Evolutionary conservation across 2,888 invertebrate genomes (phyloP).

Genomic region (Endomychus coccineus): DNA sequence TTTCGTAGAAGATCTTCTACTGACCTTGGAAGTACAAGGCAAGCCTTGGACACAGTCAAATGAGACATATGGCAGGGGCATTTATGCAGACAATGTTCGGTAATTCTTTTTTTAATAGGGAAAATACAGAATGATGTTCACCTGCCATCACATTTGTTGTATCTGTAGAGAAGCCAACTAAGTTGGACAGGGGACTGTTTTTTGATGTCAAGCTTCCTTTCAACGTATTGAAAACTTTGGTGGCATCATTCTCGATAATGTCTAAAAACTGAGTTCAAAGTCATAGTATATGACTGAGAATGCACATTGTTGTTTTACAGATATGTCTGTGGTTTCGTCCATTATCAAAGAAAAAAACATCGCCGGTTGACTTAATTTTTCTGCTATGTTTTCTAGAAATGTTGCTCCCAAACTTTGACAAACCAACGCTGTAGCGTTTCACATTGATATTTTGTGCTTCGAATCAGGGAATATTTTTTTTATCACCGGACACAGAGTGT

Average conservation of each 20-base stretch:
- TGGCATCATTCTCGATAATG: slow-evolving; percentile 22
- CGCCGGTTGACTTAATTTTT: not conserved
- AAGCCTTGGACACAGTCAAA: slow-evolving; percentile 32
- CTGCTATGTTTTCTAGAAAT: slow-evolving; percentile 1
- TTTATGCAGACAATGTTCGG: slow-evolving; percentile 31
- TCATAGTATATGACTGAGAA: slow-evolving; percentile 16
- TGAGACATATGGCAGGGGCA: slow-evolving; percentile 35
- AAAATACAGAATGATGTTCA: slow-evolving; percentile 17
- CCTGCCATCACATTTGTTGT: slow-evolving; percentile 32
- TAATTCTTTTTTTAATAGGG: slow-evolving; percentile 17
- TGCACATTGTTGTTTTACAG: slow-evolving; percentile 17
- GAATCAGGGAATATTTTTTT: slow-evolving; percentile 14
- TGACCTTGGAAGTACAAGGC: slow-evolving; percentile 30
- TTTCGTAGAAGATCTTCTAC: slow-evolving; percentile 27
- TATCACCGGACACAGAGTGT: slow-evolving; percentile 16
- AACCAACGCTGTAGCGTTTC: slow-evolving; percentile 6
- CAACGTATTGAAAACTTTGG: too few species aligned
- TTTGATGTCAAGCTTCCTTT: too few species aligned
- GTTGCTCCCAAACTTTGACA: slow-evolving; percentile 1
- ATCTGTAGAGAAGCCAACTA: slow-evolving; percentile 29
- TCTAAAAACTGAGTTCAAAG: slow-evolving; percentile 21
- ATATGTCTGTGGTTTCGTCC: slow-evolving; percentile 16
- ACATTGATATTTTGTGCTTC: slow-evolving; percentile 7
- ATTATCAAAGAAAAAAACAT: slow-evolving; percentile 8
- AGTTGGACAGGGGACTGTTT: slow-evolving; percentile 22